Conservation (phyloP, 2,888 invertebrate species). For the Formica aserva region DNA sequence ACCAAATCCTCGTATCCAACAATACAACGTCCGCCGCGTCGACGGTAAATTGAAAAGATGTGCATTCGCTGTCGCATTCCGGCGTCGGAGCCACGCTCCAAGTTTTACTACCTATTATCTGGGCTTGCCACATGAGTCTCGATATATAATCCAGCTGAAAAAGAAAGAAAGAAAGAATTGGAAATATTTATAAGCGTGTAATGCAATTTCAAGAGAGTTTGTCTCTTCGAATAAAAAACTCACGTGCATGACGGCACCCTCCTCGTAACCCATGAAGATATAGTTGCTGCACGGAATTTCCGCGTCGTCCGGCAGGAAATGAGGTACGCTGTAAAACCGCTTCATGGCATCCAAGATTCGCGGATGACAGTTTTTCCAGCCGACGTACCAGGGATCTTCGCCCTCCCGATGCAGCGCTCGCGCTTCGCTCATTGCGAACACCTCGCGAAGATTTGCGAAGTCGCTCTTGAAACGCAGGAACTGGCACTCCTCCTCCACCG, state of each 20-base stretch:
- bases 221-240: slow-evolving; percentile 78
- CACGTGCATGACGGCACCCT: slow-evolving; percentile 96
- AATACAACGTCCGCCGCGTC: slow-evolving; percentile 96
- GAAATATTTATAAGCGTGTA: neutral
- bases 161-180: slow-evolving; percentile 12
- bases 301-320: slow-evolving; percentile 95
- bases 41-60: slow-evolving; percentile 91
- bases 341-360: slow-evolving; percentile 91
- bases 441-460: slow-evolving; percentile 91
- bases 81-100: slow-evolving; percentile 95
- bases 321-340: slow-evolving; percentile 92
- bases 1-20: slow-evolving; percentile 96
- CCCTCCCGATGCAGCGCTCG: slow-evolving; percentile 89
- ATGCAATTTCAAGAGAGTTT: neutral
- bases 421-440: slow-evolving; percentile 91
- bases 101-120: slow-evolving; percentile 93
- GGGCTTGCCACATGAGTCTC: slow-evolving; percentile 97
- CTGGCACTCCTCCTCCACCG: slow-evolving; percentile 93
- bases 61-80: slow-evolving; percentile 93
- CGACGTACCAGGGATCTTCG: slow-evolving; percentile 94
- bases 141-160: slow-evolving; percentile 95
- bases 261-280: slow-evolving; percentile 96
- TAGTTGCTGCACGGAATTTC: slow-evolving; percentile 96
- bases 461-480: slow-evolving; percentile 95
- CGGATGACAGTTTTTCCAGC: slow-evolving; percentile 97